These are phyloP conservation scores for Herpailurus yagouaroundi DNA, from an alignment of 2,113 vertebrate species.

Conservation along the genomic window DNA sequence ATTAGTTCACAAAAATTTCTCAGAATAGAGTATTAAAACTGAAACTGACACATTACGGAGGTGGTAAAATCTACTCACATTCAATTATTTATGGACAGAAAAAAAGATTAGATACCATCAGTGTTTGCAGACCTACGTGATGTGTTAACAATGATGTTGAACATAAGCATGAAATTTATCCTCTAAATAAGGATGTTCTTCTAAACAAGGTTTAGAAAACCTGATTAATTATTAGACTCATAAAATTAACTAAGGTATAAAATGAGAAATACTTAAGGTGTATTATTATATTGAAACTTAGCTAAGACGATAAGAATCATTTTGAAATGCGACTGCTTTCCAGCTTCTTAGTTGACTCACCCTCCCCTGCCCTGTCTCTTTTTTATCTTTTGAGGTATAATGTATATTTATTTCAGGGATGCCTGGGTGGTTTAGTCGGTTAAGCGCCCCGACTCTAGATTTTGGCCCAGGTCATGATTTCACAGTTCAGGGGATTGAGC, in stretches of 20 bases:
- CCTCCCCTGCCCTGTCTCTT: not conserved
- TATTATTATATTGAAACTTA: not conserved
- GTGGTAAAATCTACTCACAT: constrained; percentile 52
- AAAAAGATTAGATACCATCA: not conserved
- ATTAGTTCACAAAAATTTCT: constrained; percentile 68
- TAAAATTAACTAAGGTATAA: constrained; percentile 27
- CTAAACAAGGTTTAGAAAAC: not conserved
- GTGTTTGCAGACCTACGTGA: not conserved
- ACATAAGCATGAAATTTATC: constrained; percentile 1
- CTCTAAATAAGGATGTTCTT: not conserved
- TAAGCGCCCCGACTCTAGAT: no score
- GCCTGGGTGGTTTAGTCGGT: no score
- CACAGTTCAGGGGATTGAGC: no score
- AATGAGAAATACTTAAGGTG: not conserved
- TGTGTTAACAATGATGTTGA: not conserved
- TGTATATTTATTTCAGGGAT: not conserved
- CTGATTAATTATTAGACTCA: not conserved
- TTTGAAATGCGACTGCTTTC: constrained; percentile 6
- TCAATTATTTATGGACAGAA: constrained; percentile 41
- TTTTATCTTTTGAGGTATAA: not conserved
- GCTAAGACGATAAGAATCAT: not conserved
- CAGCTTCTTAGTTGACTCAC: not conserved
- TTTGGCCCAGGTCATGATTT: no score
- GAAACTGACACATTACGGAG: constrained; percentile 67
- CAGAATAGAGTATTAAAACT: constrained; percentile 70